Base-by-base conservation (phyloP, 2,113 vertebrate species). In the Sardina pilchardus region DNA sequence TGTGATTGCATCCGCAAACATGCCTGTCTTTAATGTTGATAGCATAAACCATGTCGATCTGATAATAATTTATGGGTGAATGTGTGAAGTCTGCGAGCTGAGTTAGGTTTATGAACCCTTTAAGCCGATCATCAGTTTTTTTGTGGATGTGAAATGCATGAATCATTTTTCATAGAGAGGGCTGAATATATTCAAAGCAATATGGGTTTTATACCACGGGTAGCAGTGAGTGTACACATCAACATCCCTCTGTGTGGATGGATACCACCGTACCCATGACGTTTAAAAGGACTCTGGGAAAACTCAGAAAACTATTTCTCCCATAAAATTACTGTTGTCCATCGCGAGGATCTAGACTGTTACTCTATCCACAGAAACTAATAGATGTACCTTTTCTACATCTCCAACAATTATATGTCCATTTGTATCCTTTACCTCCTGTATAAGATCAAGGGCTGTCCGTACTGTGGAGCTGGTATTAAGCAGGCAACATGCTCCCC, bases 381-480 rank as follows among this genome's bases (percentile, higher is more conserved):
- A 39, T 16, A 78, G 71, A 36, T 78, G 71, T 78, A 78, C 14
- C 71, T 36, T 78, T 71, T 78, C 16, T 78, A 78, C 71, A 36
- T 78, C 14, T 4, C 19, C 30, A 36, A 78, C 14, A 26, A 63
- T 24, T 63, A 16, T 53, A 59, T 59, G 21, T 59, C 53, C 53
- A 78, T 17, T 36, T 36, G 12, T 78, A 34, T 78, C 63, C 63
- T 71, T 4, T 78, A 78, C 26, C 14, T 34, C 17, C 30, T 78
- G 71, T 71, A 12, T 78, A 34, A 78, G 71, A 36, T 36, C 71
- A 78, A 36, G 71, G 71, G 71, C 71, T 78, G 71, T 36, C 71
- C 16, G 71, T 36, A 67, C 14, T 3, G 12, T 78, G 14, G 26
- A 78, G 71, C 19, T 26, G 10, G 63, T 26, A 3, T 12, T 30